Base-by-base conservation (phyloP, 2,797 vertebrate species). In the Artibeus lituratus region DNA sequence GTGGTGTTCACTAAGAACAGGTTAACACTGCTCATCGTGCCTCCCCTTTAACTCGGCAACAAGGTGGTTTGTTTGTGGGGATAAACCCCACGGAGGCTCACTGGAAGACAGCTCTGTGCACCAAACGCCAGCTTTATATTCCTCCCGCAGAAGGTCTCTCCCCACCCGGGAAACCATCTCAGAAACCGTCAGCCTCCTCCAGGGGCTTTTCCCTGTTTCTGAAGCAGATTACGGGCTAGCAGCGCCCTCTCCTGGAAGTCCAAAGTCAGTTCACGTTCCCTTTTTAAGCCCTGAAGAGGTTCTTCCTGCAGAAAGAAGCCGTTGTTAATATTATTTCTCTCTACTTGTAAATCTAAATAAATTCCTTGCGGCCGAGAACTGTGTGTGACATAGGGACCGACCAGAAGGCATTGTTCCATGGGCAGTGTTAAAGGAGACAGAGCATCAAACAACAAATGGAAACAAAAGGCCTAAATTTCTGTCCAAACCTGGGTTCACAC, bases 241-340 rank as follows among this genome's bases (percentile, higher is more conserved):
- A 96, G 87, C 55, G 96, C 94, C 90, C 95, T 83, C 97, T 97
- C 10, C 94, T 96, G 97, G 92, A 19, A 49, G 0, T 0, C 10
- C 44, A 8, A 51, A 47, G 24, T 24, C 35, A 77, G 47, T 6
- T 18, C 32, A 85, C 35, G 49, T 62, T 57, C 44, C 22, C 12
- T 77, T 83, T 59, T 0, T 2, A 15, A 57, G 29, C 11, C 26
- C 15, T 2, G 5, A 57, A 19, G 39, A 69, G 22, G 5, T 21
- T 91, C 95, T 81, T 42, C 26, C 78, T 47, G 19, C 6, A 86
- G 55, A 84, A 86, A 86, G 29, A 74, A 94, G 35, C 53, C 35
- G 5, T 35, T 44, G 8, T 11, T 94, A n/a, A 7, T 37, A 73
- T 59, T 47, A 47, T 19, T 67, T 84, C 42, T 89, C 49, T 86